A percentile compares a stretch with the other conserved stretches of the same genome.
Evolutionary conservation across 2,113 vertebrate genomes (phyloP).

Genomic region (Siphamia tubifer): DNA sequence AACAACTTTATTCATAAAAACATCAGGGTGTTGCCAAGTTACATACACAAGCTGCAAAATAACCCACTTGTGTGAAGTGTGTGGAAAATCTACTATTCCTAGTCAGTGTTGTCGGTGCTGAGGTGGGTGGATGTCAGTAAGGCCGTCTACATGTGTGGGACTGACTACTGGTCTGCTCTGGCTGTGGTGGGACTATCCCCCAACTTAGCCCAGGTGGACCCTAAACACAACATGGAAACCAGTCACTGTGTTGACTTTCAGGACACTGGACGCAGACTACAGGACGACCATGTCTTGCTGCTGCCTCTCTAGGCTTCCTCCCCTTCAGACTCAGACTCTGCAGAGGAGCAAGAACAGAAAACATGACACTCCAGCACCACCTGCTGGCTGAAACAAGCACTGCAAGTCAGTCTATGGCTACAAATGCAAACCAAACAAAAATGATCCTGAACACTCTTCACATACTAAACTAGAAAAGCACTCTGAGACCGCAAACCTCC

Average conservation of each 20-base stretch:
- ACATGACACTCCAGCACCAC: neutral
- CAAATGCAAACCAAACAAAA: neutral
- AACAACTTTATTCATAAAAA: constrained; percentile 88
- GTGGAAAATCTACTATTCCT: constrained; percentile 71
- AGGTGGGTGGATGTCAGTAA: neutral
- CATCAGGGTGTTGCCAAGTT: constrained; percentile 82
- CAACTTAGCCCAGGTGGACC: constrained; percentile 21
- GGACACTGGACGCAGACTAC: constrained; percentile 20
- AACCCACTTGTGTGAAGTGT: constrained; percentile 45
- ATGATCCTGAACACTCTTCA: neutral
- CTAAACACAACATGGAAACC: constrained; percentile 60
- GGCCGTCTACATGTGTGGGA: neutral
- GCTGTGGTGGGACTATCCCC: constrained; percentile 11
- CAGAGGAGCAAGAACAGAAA: constrained; percentile 40
- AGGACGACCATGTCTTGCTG: neutral
- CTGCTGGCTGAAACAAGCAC: neutral
- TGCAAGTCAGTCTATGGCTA: neutral
- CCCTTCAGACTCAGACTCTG: constrained; percentile 90
- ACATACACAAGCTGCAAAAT: constrained; percentile 82
- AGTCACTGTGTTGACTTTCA: constrained; percentile 75
- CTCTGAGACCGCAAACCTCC: no score
- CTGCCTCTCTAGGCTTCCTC: constrained; percentile 81
- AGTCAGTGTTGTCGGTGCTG: constrained; percentile 77
- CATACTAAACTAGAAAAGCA: no score
- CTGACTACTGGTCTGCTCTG: neutral